Evolutionary conservation across 2,113 vertebrate species (phyloP).

Genomic region (Limanda limanda): DNA sequence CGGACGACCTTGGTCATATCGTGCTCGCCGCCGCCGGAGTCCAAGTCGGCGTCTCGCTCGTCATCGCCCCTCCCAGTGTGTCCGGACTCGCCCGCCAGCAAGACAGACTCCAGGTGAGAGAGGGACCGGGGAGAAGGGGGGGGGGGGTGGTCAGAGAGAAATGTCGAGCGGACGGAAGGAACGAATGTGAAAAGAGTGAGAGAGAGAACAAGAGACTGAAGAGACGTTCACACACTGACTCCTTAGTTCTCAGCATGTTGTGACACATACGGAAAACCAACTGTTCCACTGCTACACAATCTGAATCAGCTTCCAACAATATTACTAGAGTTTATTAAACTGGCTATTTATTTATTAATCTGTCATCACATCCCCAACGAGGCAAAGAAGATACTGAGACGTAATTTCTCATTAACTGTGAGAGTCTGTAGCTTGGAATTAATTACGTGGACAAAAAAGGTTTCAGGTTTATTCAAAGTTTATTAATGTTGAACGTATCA

Average conservation of each 20-base stretch:
- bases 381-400: too few species aligned
- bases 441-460: too few species aligned
- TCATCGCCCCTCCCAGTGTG: conserved; percentile 76
- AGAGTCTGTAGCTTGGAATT: too few species aligned
- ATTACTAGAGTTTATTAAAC: too few species aligned
- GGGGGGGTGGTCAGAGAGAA: not conserved
- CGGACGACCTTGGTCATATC: conserved; percentile 10
- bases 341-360: too few species aligned
- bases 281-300: not conserved
- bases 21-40: conserved; percentile 41
- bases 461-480: too few species aligned
- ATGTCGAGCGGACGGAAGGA: not conserved
- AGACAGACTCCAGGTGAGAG: conserved; percentile 88
- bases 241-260: not conserved
- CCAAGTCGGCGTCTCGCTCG: conserved; percentile 64
- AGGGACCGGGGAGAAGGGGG: not conserved
- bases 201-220: not conserved
- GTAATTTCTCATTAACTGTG: too few species aligned
- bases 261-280: not conserved
- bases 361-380: too few species aligned
- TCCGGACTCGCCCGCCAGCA: conserved; percentile 87
- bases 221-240: too few species aligned
- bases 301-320: too few species aligned
- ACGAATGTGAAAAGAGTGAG: not conserved
- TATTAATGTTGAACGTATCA: too few species aligned